phyloP scores from a whole-genome alignment of 1,140 invertebrate species.

The Scaptomyza graminum region DNA sequence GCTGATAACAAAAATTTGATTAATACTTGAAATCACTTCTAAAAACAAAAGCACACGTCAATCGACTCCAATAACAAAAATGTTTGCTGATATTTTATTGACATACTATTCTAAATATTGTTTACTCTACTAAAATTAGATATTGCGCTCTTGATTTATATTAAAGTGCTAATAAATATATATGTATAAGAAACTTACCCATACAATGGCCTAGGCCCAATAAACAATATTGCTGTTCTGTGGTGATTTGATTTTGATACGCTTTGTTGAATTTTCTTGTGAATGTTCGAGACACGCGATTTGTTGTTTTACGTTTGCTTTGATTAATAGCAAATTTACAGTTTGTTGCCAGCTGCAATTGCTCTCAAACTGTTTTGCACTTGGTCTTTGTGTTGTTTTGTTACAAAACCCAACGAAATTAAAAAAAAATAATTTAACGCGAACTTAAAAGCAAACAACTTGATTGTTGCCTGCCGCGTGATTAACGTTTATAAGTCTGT shows the following conservation, averaged over 20 bases:
- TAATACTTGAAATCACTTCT: too few relatives aligned
- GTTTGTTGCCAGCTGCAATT: slow-evolving; percentile 30
- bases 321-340: slow-evolving; percentile 27
- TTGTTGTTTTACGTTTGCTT: slow-evolving; percentile 10
- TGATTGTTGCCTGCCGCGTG: slow-evolving; percentile 31
- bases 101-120: too few relatives aligned
- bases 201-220: slow-evolving; percentile 84
- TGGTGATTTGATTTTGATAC: slow-evolving; percentile 8
- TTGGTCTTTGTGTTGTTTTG: slow-evolving; percentile 24
- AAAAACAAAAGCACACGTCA: too few relatives aligned
- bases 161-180: too few relatives aligned
- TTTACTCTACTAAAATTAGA: too few relatives aligned
- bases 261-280: slow-evolving; percentile 33
- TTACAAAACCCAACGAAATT: slow-evolving; percentile 62
- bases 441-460: slow-evolving; percentile 77
- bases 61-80: too few relatives aligned
- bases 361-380: slow-evolving; percentile 39
- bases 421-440: slow-evolving; percentile 68
- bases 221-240: slow-evolving; percentile 65
- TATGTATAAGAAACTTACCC: slow-evolving; percentile 66
- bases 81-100: too few relatives aligned
- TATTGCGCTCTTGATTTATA: too few relatives aligned
- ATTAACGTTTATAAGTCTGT: slow-evolving; percentile 21
- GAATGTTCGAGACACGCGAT: slow-evolving; percentile 34
- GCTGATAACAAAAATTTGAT: too few relatives aligned